Percentiles rank a stretch among this genome's conserved stretches.
phyloP scores from a whole-genome alignment of 2,113 vertebrate genomes.

The Tragelaphus imberbis region DNA sequence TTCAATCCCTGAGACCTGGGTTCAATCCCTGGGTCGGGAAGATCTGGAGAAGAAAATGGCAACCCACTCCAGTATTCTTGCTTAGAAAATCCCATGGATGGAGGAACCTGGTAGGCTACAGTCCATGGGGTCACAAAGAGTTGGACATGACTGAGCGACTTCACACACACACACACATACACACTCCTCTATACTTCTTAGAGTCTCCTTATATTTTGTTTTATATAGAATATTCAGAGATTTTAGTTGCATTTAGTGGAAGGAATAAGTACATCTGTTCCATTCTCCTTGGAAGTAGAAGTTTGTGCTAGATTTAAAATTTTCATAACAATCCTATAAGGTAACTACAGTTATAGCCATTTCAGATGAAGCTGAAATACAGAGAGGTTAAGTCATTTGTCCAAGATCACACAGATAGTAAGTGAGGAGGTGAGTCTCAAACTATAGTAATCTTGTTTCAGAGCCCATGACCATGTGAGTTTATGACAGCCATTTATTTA shows the following conservation, averaged over 20 bases:
- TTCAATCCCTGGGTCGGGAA: too few relatives aligned
- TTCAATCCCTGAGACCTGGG: not conserved
- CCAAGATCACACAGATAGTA: not conserved
- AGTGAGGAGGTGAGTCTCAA: not conserved
- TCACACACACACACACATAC: too few relatives aligned
- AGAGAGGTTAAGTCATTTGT: not conserved
- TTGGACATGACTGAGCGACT: rapidly evolving
- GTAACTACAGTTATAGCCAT: not conserved
- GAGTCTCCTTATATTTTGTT: not conserved
- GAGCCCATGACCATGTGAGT: not conserved
- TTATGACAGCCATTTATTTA: not conserved
- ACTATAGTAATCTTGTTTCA: not conserved
- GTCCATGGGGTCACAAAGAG: not conserved
- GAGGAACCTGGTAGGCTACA: not conserved
- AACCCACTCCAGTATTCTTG: too few relatives aligned
- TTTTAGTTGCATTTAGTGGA: not conserved
- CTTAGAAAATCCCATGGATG: not conserved
- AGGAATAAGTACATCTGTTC: not conserved
- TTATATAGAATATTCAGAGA: not conserved
- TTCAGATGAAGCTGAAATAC: not conserved
- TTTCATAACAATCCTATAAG: not conserved
- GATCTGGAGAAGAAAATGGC: not conserved
- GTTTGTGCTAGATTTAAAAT: not conserved
- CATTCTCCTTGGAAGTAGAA: not conserved
- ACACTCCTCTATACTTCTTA: not conserved